Conservation (phyloP, 2,888 invertebrate species). For the Oscheius sp. region DNA sequence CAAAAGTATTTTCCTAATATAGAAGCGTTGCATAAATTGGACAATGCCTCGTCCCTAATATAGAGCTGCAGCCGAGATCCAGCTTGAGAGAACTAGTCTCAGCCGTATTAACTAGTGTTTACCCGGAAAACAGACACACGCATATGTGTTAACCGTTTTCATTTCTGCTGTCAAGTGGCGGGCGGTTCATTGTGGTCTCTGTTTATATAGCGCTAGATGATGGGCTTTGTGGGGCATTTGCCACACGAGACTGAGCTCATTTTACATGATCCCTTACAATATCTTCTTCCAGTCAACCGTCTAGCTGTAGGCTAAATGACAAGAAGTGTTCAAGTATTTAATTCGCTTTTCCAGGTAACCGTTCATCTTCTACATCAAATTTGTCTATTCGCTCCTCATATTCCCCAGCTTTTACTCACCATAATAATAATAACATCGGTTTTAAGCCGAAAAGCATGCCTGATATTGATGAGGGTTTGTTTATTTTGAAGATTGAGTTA, state of each 20-base stretch:
- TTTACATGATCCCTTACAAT: neutral
- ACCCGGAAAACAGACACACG: neutral
- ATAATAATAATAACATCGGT: slow-evolving; percentile 22
- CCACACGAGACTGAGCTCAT: slow-evolving; percentile 17
- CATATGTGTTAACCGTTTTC: slow-evolving; percentile 4
- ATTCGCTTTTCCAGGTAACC: slow-evolving; percentile 18
- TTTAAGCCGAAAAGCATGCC: slow-evolving; percentile 16
- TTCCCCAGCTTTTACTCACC: neutral
- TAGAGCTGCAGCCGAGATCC: too few relatives aligned
- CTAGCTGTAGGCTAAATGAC: too few relatives aligned
- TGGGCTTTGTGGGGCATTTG: slow-evolving; percentile 17
- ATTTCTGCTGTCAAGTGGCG: slow-evolving; percentile 17
- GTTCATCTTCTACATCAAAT: slow-evolving; percentile 29
- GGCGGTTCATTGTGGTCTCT: neutral
- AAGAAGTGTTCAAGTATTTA: neutral
- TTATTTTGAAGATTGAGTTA: neutral
- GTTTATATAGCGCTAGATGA: slow-evolving; percentile 21
- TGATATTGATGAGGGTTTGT: slow-evolving; percentile 44
- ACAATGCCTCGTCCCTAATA: too few relatives aligned
- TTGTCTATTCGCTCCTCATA: slow-evolving; percentile 7
- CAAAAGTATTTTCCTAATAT: too few relatives aligned
- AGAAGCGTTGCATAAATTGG: too few relatives aligned
- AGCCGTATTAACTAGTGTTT: neutral
- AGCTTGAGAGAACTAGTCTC: too few relatives aligned
- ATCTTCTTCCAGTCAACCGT: neutral